These are phyloP conservation scores for Diorhabda sublineata DNA, from an alignment of 1,140 invertebrate species.

Conservation along the genomic window DNA sequence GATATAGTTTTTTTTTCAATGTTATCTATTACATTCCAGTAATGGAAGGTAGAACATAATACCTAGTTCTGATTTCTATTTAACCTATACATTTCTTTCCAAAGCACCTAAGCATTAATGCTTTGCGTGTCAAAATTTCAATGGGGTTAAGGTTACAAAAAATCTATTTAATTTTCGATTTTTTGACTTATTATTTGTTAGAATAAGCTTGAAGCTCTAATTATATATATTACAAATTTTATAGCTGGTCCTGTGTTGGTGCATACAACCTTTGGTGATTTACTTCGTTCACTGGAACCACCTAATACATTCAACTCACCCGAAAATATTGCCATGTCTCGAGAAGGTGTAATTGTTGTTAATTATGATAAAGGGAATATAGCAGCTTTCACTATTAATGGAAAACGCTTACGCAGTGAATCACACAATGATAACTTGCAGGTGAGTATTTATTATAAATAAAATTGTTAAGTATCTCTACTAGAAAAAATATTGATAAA, in stretches of 20 bases:
- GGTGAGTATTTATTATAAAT: constrained; percentile 53
- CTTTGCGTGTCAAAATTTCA: no score
- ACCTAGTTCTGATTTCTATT: no score
- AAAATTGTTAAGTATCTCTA: background rate
- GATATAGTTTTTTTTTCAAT: no score
- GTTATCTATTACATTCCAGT: no score
- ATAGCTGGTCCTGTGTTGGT: constrained; percentile 92
- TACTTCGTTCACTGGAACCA: constrained; percentile 85
- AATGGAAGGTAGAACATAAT: no score
- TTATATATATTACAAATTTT: constrained; percentile 13
- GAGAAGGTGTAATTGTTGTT: constrained; percentile 94
- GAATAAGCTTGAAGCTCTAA: no score
- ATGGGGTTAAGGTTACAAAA: no score
- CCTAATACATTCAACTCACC: constrained; percentile 78
- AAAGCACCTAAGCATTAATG: no score
- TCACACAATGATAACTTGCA: constrained; percentile 93
- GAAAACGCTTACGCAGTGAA: constrained; percentile 78
- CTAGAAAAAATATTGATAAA: background rate
- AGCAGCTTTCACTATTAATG: constrained; percentile 90
- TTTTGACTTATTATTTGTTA: no score
- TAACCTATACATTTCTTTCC: no score
- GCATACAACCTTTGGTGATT: constrained; percentile 96
- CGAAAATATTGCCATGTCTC: constrained; percentile 85
- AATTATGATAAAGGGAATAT: constrained; percentile 89
- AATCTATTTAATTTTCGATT: no score